Evolutionary conservation across 1,140 invertebrate species (phyloP), one percentile per base, ranked within the genome.

Genomic region (Holcopasites calliopsidis): DNA sequence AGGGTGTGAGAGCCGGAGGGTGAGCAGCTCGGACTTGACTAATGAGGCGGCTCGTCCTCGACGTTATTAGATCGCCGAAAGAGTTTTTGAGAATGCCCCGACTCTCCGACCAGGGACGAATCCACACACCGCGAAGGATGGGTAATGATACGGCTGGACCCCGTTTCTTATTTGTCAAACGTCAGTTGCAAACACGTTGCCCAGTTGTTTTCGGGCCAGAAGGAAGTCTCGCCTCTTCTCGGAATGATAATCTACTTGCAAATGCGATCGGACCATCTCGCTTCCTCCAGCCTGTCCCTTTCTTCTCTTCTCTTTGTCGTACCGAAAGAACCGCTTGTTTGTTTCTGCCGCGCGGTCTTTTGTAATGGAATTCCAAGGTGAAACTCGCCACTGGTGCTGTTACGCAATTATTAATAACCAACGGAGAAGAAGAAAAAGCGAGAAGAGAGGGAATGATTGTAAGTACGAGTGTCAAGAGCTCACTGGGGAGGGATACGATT

Each of bases 131-230:
- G 85, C 88, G 87, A 88, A 90, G 90, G 88, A 90, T 91, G 88
- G 88, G 88, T 92, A 92, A 92, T 92, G 90, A 92, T 90, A 91
- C 88, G 89, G 82, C 89, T 90, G 89, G 87, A 88, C 87, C 88
- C 88, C 87, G 87, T 90, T 92, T 91, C 91, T 92, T 92, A 92
- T 92, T 91, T 91, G 90, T 92, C 91, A 92, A 91, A 92, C 90
- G 91, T 91, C 91, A 91, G 81, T 77, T 69, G 79, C 85, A 88
- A 86, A 87, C 84, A 79, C 80, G 80, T 84, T 83, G 79, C 80
- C 65, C 84, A 76, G 84, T 86, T 80, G 85, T 85, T 82, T 85
- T 82, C 72, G 79, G 70, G 73, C 71, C 68, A 85, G 80, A 69
- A 86, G 82, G 83, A 86, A 86, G 77, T 82, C 70, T 61, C 65